phyloP scores from a whole-genome alignment of 2,113 vertebrate species.

The Dromaius novaehollandiae region DNA sequence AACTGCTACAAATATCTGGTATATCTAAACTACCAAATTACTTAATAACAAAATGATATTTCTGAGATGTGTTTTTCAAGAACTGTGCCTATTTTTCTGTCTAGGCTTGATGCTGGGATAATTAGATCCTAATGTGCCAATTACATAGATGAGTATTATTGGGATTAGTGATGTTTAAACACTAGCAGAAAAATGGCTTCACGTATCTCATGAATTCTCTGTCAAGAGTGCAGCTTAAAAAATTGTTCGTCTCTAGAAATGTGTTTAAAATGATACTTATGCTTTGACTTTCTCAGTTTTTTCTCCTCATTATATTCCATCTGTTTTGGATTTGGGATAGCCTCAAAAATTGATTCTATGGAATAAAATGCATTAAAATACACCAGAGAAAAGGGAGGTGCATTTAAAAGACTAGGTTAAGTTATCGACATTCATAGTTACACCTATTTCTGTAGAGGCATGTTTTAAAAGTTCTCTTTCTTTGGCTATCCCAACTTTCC shows the following conservation, averaged over 20 bases:
- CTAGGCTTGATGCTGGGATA: background rate
- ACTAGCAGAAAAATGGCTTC: background rate
- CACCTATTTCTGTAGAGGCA: background rate
- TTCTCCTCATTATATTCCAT: slow-evolving; percentile 50
- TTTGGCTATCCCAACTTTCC: background rate
- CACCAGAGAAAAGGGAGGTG: background rate
- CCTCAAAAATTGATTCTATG: slow-evolving; percentile 8
- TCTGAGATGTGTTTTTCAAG: background rate
- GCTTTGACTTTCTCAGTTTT: slow-evolving; percentile 27
- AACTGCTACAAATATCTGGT: background rate
- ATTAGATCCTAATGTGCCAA: background rate
- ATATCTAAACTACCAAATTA: background rate
- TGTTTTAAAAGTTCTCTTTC: slow-evolving; percentile 11
- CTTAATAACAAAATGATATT: background rate
- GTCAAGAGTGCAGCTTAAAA: background rate
- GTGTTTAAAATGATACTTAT: slow-evolving; percentile 13
- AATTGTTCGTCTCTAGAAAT: slow-evolving; percentile 24
- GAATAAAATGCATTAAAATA: slow-evolving; percentile 27
- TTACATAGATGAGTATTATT: background rate
- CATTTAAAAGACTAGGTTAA: slow-evolving; percentile 26
- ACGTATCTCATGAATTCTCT: background rate
- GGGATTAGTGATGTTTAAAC: background rate
- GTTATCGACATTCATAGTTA: slow-evolving; percentile 13
- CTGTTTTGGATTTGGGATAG: slow-evolving; percentile 38
- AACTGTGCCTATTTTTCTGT: background rate